Evolutionary conservation across 2,797 vertebrate genomes (phyloP).

Genomic region (Nannoperca australis): DNA sequence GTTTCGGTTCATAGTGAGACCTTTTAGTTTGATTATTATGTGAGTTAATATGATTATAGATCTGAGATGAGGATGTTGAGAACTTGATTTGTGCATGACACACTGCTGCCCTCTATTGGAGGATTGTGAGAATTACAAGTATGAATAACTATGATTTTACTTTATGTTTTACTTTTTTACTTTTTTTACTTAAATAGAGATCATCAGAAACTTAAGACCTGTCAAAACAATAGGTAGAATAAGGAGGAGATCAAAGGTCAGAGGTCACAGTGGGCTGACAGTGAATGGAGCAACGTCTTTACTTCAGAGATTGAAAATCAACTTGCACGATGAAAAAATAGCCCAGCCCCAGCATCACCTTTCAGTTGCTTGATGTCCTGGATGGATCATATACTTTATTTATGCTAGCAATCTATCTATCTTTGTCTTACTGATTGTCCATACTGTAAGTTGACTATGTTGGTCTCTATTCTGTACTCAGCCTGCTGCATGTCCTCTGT

Average conservation of each 20-base stretch:
- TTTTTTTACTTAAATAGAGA: not conserved
- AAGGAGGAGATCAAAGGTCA: not conserved
- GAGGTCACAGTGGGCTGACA: not conserved
- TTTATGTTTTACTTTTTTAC: not conserved
- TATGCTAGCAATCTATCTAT: not conserved
- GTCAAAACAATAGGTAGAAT: not conserved
- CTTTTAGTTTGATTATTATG: not conserved
- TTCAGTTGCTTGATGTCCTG: not conserved
- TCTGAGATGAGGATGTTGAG: not conserved
- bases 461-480: not conserved
- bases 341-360: no score
- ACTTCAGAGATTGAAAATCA: not conserved
- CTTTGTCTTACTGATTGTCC: not conserved
- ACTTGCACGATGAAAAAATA: not conserved
- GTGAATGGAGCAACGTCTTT: not conserved
- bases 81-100: not conserved
- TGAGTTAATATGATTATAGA: not conserved
- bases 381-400: not conserved
- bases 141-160: no score
- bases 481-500: not conserved
- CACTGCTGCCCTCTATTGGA: slow-evolving; percentile 34
- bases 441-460: not conserved
- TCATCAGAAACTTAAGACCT: not conserved
- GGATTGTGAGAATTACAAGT: not conserved
- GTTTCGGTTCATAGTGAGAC: not conserved